phyloP scores from a whole-genome alignment of 2,797 vertebrate species.

The Bovichtus diacanthus region DNA sequence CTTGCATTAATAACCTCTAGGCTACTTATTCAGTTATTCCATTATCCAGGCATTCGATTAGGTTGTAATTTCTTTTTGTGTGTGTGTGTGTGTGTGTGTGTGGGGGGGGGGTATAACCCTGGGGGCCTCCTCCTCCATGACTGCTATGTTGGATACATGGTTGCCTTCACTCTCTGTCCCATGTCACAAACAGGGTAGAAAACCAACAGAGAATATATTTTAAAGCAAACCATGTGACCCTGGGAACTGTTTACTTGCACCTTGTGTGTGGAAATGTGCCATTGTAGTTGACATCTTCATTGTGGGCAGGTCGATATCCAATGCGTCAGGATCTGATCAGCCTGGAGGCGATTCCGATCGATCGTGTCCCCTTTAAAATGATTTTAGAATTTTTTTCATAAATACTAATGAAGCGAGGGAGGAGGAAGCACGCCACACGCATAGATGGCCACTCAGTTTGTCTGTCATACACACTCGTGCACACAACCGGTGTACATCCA shows the following conservation, averaged over 20 bases:
- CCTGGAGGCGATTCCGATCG: slow-evolving; percentile 74
- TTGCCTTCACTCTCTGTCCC: slow-evolving; percentile 47
- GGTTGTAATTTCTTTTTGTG: slow-evolving; percentile 71
- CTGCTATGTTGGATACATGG: slow-evolving; percentile 32
- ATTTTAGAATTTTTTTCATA: slow-evolving; percentile 67
- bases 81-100: slow-evolving; percentile 26
- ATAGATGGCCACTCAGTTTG: not conserved
- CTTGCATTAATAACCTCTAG: slow-evolving; percentile 77
- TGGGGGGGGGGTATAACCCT: slow-evolving; percentile 55
- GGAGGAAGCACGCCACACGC: slow-evolving; percentile 14
- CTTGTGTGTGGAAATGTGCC: slow-evolving; percentile 58
- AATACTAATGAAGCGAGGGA: slow-evolving; percentile 82
- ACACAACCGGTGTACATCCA: not conserved
- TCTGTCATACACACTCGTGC: not conserved
- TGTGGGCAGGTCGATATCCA: slow-evolving; percentile 74
- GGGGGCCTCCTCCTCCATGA: slow-evolving; percentile 48
- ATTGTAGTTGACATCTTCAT: slow-evolving; percentile 78
- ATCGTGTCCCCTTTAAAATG: slow-evolving; percentile 66
- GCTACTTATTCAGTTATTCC: slow-evolving; percentile 78
- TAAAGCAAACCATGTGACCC: slow-evolving; percentile 59
- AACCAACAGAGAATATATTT: slow-evolving; percentile 45
- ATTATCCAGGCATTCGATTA: slow-evolving; percentile 78
- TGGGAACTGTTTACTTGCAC: slow-evolving; percentile 64
- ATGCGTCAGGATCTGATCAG: slow-evolving; percentile 75
- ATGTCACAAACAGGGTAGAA: slow-evolving; percentile 35